These are phyloP conservation scores for Caenorhabditis auriculariae DNA, from an alignment of 2,888 invertebrate genomes.

Conservation along the genomic window DNA sequence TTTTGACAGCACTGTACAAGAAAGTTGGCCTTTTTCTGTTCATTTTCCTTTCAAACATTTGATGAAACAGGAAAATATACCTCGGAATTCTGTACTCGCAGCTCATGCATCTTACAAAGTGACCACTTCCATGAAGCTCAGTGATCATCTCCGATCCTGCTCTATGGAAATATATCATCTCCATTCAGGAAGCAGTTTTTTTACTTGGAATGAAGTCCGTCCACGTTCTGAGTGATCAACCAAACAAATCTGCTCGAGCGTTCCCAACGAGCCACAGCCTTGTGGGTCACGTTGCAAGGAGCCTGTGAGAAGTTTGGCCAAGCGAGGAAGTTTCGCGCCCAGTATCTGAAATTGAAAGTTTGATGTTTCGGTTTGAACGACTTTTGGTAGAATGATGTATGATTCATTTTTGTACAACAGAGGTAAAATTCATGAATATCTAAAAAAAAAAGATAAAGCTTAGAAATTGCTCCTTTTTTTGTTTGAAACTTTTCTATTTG, in stretches of 20 bases:
- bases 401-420: background rate
- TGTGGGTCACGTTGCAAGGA: conserved; percentile 80
- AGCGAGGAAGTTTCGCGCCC: conserved; percentile 92
- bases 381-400: background rate
- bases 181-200: background rate
- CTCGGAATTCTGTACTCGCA: conserved; percentile 40
- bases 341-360: conserved; percentile 72
- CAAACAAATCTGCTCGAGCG: conserved; percentile 69
- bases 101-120: conserved; percentile 45
- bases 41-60: too few species aligned
- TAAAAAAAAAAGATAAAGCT: too few species aligned
- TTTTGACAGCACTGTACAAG: too few species aligned
- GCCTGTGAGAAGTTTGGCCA: conserved; percentile 79
- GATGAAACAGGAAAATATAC: conserved; percentile 16
- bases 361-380: background rate
- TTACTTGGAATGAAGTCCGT: conserved; percentile 74
- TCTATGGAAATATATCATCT: conserved; percentile 68
- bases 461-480: background rate
- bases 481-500: background rate
- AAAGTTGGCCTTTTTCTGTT: too few species aligned
- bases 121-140: conserved; percentile 83
- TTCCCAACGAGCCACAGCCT: conserved; percentile 73
- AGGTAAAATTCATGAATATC: background rate
- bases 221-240: conserved; percentile 94
- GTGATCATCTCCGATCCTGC: conserved; percentile 79